Conservation (phyloP, 2,888 invertebrate genomes). For the Steinernema scapterisci region DNA sequence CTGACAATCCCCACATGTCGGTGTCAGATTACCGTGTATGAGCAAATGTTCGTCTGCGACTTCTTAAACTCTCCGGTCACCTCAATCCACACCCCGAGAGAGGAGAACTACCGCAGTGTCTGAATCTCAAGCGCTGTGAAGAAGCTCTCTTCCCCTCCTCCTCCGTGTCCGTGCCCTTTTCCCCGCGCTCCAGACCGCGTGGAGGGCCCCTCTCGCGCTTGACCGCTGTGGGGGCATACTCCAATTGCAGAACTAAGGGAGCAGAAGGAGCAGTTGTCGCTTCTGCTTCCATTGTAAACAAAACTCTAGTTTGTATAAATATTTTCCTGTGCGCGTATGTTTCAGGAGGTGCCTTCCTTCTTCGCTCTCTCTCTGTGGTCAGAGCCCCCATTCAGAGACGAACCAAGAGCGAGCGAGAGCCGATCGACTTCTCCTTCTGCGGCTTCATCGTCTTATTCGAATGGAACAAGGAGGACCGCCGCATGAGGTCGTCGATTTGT, state of each 20-base stretch:
- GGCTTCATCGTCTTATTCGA: no score
- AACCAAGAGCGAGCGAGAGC: background rate
- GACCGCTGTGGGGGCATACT: constrained; percentile 1
- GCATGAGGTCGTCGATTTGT: constrained; percentile 28
- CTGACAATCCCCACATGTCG: background rate
- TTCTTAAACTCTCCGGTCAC: background rate
- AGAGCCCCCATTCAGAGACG: background rate
- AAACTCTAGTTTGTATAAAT: constrained; percentile 23
- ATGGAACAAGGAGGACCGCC: constrained; percentile 26
- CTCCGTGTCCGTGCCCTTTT: background rate
- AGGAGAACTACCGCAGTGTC: background rate
- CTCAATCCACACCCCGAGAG: no score
- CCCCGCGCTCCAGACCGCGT: background rate
- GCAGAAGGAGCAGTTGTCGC: constrained; percentile 18
- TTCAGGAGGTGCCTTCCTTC: constrained; percentile 19
- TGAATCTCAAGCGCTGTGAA: no score
- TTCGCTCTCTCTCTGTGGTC: background rate
- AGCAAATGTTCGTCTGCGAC: background rate
- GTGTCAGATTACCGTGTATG: constrained; percentile 26
- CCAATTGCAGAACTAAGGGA: no score
- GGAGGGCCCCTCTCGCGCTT: background rate
- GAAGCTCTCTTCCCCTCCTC: background rate
- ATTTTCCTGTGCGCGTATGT: constrained; percentile 13
- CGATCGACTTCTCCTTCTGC: background rate
- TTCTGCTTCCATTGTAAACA: constrained; percentile 3